Conservation (phyloP, 2,888 invertebrate genomes). For the Drosophila recens region DNA sequence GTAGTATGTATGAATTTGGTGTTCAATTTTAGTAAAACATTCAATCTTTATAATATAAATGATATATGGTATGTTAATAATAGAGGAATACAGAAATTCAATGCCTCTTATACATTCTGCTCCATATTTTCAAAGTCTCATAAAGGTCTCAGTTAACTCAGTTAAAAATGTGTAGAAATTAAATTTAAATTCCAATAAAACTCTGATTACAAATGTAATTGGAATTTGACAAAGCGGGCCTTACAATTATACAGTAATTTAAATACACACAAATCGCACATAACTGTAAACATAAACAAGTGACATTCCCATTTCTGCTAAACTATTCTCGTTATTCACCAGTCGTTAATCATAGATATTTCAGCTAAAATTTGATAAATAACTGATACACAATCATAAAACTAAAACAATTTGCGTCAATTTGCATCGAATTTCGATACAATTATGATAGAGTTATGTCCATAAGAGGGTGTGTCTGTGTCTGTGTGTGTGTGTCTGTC, state of each 20-base stretch:
- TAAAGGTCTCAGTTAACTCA: too few relatives aligned
- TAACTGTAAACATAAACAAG: background rate
- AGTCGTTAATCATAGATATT: background rate
- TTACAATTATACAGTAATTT: background rate
- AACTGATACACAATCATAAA: conserved; percentile 11
- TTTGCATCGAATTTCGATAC: conserved; percentile 23
- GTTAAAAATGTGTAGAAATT: too few relatives aligned
- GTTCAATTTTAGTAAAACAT: background rate
- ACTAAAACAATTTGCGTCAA: conserved; percentile 22
- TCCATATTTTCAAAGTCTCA: too few relatives aligned
- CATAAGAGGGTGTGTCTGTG: background rate
- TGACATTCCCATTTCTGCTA: background rate
- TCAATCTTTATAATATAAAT: background rate
- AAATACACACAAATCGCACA: background rate
- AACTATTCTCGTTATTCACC: background rate
- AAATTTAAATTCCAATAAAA: too few relatives aligned
- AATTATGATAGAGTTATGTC: conserved; percentile 21
- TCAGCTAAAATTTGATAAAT: conserved; percentile 9
- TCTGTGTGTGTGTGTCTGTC: background rate
- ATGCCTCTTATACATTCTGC: too few relatives aligned
- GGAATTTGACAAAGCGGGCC: too few relatives aligned
- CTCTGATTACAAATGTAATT: too few relatives aligned
- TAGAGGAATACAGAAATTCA: too few relatives aligned
- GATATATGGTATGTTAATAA: too few relatives aligned
- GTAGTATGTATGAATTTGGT: background rate